Conservation (phyloP, 2,113 vertebrate species). For the Pelvicachromis taeniatus region DNA sequence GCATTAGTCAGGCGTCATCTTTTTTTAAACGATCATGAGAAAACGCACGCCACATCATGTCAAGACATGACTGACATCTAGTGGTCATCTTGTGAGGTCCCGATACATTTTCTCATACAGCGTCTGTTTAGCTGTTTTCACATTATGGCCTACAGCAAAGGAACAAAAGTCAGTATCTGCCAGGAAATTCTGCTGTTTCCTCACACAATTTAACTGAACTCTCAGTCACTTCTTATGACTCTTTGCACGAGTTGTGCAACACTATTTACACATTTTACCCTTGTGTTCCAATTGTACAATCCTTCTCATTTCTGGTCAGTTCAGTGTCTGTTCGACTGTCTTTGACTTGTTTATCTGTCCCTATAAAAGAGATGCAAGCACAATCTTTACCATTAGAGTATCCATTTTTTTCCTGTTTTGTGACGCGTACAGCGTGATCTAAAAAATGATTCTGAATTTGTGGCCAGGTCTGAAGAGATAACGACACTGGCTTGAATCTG, state of each 20-base stretch:
- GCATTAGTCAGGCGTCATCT: neutral
- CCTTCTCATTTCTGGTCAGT: neutral
- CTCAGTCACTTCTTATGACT: neutral
- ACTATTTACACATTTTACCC: neutral
- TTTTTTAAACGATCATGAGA: neutral
- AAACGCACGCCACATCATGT: neutral
- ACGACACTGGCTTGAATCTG: neutral
- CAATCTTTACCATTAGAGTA: neutral
- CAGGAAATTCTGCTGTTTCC: too few relatives aligned
- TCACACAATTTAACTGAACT: neutral
- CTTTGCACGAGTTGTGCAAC: neutral
- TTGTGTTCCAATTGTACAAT: neutral
- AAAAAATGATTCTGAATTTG: neutral
- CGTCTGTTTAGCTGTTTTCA: neutral
- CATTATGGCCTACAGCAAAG: neutral
- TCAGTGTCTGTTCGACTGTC: neutral
- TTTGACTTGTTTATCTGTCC: neutral
- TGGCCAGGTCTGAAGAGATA: neutral
- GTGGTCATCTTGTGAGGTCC: neutral
- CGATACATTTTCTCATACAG: neutral
- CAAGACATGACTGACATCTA: constrained; percentile 40
- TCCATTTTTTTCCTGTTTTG: neutral
- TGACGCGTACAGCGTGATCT: neutral
- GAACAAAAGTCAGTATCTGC: neutral
- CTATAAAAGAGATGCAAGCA: neutral